phyloP scores from a whole-genome alignment of 2,888 invertebrate species.

The Acronicta alni region DNA sequence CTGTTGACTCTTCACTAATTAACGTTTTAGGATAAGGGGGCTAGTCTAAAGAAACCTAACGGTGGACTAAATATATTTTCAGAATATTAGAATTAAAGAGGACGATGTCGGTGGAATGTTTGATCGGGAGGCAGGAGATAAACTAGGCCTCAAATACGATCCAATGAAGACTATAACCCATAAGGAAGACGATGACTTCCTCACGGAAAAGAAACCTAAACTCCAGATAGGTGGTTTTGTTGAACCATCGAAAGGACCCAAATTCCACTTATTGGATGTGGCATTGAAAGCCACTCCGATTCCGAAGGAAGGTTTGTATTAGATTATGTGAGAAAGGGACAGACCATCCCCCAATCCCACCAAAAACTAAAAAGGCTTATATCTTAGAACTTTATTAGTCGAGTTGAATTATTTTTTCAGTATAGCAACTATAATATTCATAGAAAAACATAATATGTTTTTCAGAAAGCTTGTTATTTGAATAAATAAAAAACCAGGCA shows the following conservation, averaged over 20 bases:
- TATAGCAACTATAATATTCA: too few species aligned
- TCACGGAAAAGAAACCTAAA: conserved; percentile 7
- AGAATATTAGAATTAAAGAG: conserved; percentile 72
- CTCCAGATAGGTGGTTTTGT: background rate
- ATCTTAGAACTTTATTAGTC: too few species aligned
- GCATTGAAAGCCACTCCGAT: conserved; percentile 4
- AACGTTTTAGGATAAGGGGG: too few species aligned
- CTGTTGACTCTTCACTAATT: too few species aligned
- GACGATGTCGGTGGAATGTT: conserved; percentile 73
- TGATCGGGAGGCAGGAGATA: conserved; percentile 56
- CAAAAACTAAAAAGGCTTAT: too few species aligned
- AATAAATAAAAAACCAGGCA: too few species aligned
- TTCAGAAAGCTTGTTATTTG: too few species aligned
- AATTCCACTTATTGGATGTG: conserved; percentile 4
- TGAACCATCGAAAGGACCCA: background rate
- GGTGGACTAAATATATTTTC: conserved; percentile 2
- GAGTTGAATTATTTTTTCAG: too few species aligned
- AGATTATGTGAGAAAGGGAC: background rate
- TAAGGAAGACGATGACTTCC: conserved; percentile 43
- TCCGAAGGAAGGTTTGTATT: conserved; percentile 10
- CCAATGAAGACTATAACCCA: conserved; percentile 74
- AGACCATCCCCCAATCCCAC: too few species aligned
- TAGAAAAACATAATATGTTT: too few species aligned
- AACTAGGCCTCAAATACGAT: conserved; percentile 71
- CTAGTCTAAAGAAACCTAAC: too few species aligned